Percentiles rank a stretch among this genome's conserved stretches.
These are phyloP conservation scores for Clarias laeviceps DNA, from an alignment of 2,797 vertebrate species.

Conservation along the genomic window DNA sequence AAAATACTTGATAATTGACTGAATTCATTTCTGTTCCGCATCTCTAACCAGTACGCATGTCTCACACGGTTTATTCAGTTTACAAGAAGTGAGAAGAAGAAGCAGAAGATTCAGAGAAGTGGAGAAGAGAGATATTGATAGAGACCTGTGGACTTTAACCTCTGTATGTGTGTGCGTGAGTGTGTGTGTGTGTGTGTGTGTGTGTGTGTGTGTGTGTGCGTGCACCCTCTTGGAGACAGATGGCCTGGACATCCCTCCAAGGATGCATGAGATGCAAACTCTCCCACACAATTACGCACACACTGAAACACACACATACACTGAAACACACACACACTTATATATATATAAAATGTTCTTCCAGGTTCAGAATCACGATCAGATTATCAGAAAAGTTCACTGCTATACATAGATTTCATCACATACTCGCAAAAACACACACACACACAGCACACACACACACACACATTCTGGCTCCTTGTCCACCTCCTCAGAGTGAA, in stretches of 20 bases:
- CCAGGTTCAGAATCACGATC: slow-evolving; percentile 15
- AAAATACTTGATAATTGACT: too few species aligned
- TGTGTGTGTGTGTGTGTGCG: slow-evolving; percentile 1
- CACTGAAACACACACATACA: neutral
- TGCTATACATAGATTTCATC: slow-evolving; percentile 32
- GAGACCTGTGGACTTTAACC: slow-evolving; percentile 32
- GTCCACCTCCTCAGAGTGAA: slow-evolving; percentile 22
- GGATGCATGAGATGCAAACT: slow-evolving; percentile 30
- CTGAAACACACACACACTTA: slow-evolving; percentile 20
- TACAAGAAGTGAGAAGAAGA: neutral
- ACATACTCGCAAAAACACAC: slow-evolving; percentile 1
- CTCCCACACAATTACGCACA: slow-evolving; percentile 13
- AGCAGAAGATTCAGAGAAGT: slow-evolving; percentile 40
- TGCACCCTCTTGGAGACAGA: slow-evolving; percentile 34
- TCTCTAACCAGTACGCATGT: too few species aligned
- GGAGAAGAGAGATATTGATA: slow-evolving; percentile 44
- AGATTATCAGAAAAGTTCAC: slow-evolving; percentile 7
- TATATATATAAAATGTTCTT: slow-evolving; percentile 11
- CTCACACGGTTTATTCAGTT: neutral
- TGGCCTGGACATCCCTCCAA: slow-evolving; percentile 42
- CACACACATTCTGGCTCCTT: slow-evolving; percentile 4
- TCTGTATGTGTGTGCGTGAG: slow-evolving; percentile 3
- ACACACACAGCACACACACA: neutral
- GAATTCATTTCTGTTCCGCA: too few species aligned
- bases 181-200: slow-evolving; percentile 21